These are phyloP conservation scores for Entosphenus tridentatus DNA, from an alignment of 2,113 vertebrate species.

Conservation along the genomic window DNA sequence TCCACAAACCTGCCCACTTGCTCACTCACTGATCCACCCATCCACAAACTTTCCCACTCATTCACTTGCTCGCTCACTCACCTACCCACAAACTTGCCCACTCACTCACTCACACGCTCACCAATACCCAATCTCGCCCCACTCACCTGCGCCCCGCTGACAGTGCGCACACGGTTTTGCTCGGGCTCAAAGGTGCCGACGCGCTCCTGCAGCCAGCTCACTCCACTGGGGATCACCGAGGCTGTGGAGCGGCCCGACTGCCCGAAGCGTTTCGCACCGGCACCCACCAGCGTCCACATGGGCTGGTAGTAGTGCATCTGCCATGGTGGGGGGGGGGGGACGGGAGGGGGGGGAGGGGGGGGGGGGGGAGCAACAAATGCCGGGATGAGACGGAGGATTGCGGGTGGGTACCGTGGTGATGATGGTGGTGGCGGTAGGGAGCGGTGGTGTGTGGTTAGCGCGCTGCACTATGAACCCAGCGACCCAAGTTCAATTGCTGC, in stretches of 20 bases:
- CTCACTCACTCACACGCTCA: too few relatives aligned
- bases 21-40: too few relatives aligned
- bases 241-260: conserved; percentile 36
- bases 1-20: too few relatives aligned
- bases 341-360: background rate
- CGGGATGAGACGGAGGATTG: background rate
- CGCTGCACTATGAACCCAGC: too few relatives aligned
- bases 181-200: conserved; percentile 52
- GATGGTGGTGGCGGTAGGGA: too few relatives aligned
- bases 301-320: conserved; percentile 87
- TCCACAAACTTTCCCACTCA: too few relatives aligned
- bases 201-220: conserved; percentile 58
- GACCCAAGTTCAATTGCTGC: too few relatives aligned
- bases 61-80: too few relatives aligned
- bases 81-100: too few relatives aligned
- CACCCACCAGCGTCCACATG: conserved; percentile 78
- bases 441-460: too few relatives aligned
- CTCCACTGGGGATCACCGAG: conserved; percentile 48
- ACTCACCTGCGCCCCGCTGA: conserved; percentile 34
- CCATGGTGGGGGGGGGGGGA: conserved; percentile 9
- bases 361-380: background rate
- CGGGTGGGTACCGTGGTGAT: too few relatives aligned
- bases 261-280: conserved; percentile 46
- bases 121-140: background rate
- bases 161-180: conserved; percentile 39